phyloP scores from a whole-genome alignment of 1,140 invertebrate genomes.

The Dendroctonus ponderosae region DNA sequence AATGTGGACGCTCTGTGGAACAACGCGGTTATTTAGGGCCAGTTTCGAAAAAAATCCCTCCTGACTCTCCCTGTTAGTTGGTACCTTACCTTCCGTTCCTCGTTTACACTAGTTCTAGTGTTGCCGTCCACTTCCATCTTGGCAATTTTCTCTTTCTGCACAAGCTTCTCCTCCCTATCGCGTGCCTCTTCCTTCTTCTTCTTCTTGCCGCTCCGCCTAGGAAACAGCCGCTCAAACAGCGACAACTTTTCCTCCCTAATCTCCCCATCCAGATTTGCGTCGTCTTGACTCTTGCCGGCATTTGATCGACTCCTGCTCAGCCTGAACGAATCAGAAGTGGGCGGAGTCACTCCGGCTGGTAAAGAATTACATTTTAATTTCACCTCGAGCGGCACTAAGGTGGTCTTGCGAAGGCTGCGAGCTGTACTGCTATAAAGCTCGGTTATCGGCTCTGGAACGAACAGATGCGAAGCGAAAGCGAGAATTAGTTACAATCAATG shows the following conservation, averaged over 20 bases:
- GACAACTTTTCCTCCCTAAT: conserved; percentile 59
- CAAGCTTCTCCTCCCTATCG: conserved; percentile 33
- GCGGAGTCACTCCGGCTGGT: conserved; percentile 60
- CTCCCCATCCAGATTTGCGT: conserved; percentile 34
- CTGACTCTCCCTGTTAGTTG: not conserved
- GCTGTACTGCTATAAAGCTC: conserved; percentile 44
- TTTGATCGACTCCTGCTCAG: conserved; percentile 53
- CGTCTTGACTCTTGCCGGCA: conserved; percentile 46
- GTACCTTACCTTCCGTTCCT: conserved; percentile 19
- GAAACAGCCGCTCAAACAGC: conserved; percentile 64
- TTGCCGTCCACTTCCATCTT: conserved; percentile 44
- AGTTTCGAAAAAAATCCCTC: not conserved
- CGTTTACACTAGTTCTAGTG: conserved; percentile 41
- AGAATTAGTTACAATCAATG: conserved; percentile 23
- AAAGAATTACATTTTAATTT: conserved; percentile 67
- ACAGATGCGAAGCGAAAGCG: conserved; percentile 20
- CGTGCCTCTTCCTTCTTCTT: conserved; percentile 54
- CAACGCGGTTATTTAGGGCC: not conserved
- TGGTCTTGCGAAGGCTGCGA: conserved; percentile 28
- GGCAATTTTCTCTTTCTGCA: conserved; percentile 43
- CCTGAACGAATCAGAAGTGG: conserved; percentile 53
- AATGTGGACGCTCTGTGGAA: conserved; percentile 10
- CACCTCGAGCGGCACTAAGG: conserved; percentile 47
- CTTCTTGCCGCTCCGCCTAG: conserved; percentile 65
- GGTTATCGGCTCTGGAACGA: conserved; percentile 46